Conservation (phyloP, 2,797 vertebrate genomes). For the Enteromius treurensis region DNA sequence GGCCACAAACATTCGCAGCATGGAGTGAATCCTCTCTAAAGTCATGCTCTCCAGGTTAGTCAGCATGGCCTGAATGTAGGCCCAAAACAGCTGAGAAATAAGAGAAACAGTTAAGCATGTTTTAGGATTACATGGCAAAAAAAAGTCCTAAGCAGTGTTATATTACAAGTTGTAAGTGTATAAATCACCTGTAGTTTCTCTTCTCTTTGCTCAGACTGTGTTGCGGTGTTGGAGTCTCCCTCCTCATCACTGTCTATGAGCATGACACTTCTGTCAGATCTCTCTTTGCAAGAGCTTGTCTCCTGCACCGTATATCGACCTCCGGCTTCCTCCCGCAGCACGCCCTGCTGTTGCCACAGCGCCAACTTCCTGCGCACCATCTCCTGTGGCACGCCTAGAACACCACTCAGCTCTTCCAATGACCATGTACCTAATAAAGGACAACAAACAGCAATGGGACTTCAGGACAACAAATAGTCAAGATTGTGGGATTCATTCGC, state of each 20-base stretch:
- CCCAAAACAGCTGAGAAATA: slow-evolving; percentile 90
- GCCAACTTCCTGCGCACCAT: slow-evolving; percentile 90
- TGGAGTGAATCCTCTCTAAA: slow-evolving; percentile 95
- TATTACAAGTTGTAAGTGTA: neutral
- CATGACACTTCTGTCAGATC: slow-evolving; percentile 84
- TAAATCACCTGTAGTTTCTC: slow-evolving; percentile 83
- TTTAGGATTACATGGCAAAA: neutral
- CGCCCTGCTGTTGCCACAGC: slow-evolving; percentile 95
- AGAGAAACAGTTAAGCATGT: slow-evolving; percentile 15
- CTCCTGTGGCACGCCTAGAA: slow-evolving; percentile 85
- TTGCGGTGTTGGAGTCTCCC: slow-evolving; percentile 94
- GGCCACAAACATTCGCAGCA: slow-evolving; percentile 97
- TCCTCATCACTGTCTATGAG: slow-evolving; percentile 96
- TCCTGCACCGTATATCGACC: slow-evolving; percentile 89
- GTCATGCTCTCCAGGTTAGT: slow-evolving; percentile 97
- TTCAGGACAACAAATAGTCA: neutral
- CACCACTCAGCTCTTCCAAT: slow-evolving; percentile 87
- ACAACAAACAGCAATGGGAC: neutral
- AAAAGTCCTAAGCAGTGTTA: neutral
- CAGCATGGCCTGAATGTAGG: slow-evolving; percentile 97
- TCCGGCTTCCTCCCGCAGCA: slow-evolving; percentile 86
- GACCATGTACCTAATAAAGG: slow-evolving; percentile 82
- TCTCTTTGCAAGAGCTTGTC: slow-evolving; percentile 87
- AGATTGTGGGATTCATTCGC: neutral
- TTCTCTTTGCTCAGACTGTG: slow-evolving; percentile 96